Conservation (phyloP, 2,888 invertebrate genomes). For the Eupithecia subfuscata region DNA sequence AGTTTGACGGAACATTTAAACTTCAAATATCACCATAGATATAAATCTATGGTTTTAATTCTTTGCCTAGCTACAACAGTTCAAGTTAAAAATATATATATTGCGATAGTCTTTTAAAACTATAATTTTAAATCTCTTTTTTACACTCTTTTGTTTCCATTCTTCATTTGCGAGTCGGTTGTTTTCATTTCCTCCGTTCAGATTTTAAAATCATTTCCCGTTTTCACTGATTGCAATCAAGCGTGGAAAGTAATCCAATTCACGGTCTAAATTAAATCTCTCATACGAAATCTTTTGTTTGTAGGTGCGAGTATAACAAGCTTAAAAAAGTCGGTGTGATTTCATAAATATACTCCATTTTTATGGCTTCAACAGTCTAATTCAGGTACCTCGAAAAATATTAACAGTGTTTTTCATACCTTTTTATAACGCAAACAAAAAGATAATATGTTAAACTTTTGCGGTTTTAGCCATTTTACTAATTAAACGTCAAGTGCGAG, state of each 20-base stretch:
- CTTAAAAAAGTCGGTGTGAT: neutral
- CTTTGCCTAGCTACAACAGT: no score
- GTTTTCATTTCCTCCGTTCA: slow-evolving; percentile 7
- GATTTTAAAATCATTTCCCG: neutral
- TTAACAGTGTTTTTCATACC: neutral
- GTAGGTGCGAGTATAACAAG: neutral
- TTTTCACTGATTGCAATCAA: slow-evolving; percentile 18
- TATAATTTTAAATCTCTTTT: neutral
- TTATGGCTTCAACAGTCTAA: neutral
- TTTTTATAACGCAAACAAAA: neutral
- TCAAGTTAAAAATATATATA: no score
- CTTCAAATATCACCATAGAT: no score
- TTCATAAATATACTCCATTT: neutral
- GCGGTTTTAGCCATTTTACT: no score
- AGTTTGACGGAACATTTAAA: neutral
- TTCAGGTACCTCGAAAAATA: neutral
- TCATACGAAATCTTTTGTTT: slow-evolving; percentile 2
- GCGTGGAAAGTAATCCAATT: slow-evolving; percentile 16
- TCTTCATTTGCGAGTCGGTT: slow-evolving; percentile 6
- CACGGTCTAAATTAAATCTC: slow-evolving; percentile 14
- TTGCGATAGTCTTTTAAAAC: no score
- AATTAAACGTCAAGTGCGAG: no score
- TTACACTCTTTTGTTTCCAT: neutral
- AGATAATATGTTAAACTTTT: neutral
- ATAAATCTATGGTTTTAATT: neutral